Evolutionary conservation across 2,113 vertebrate species (phyloP).

Genomic region (Lepidothrix coronata): DNA sequence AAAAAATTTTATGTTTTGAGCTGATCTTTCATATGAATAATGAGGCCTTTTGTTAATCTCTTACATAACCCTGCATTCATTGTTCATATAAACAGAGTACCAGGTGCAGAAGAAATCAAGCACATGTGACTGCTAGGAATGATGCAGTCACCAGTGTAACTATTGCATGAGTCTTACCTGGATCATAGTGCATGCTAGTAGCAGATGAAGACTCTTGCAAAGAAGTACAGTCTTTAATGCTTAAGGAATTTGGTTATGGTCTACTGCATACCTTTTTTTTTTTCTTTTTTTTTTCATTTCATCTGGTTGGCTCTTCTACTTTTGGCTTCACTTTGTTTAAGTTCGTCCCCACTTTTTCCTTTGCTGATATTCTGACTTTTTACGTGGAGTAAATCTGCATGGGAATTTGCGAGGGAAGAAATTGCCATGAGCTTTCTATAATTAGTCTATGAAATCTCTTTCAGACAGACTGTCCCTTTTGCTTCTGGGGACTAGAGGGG

Average conservation of each 20-base stretch:
- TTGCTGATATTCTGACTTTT: not conserved
- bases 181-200: not conserved
- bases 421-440: not conserved
- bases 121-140: not conserved
- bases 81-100: not conserved
- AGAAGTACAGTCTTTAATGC: not conserved
- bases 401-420: not conserved
- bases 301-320: not conserved
- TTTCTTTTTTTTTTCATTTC: not conserved
- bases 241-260: not conserved
- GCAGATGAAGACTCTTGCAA: not conserved
- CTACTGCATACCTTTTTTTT: not conserved
- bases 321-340: not conserved
- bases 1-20: not conserved
- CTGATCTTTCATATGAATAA: not conserved
- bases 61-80: not conserved
- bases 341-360: not conserved
- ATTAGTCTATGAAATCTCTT: not conserved
- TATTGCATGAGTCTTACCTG: not conserved
- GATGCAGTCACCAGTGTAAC: not conserved
- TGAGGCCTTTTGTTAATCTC: not conserved
- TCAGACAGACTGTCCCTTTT: not conserved
- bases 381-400: not conserved
- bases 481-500: not conserved
- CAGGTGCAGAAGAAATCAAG: not conserved